These are phyloP conservation scores for Arbacia lixula DNA, from an alignment of 53 echinoderm and acorn worm genomes.

Conservation along the genomic window DNA sequence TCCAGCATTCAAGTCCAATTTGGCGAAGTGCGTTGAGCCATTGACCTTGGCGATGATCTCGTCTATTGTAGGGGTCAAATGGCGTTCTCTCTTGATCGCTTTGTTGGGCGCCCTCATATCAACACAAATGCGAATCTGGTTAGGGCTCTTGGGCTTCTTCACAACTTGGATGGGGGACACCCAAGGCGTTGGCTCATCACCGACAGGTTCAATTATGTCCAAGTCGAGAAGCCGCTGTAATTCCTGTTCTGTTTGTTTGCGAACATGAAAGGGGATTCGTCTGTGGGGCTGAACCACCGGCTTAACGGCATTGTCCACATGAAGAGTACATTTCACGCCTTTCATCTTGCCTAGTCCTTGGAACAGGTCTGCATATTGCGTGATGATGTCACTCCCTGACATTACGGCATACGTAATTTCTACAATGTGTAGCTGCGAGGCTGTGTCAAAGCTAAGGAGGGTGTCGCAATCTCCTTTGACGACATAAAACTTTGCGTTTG, in stretches of 20 bases:
- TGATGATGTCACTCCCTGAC: constrained; percentile 4
- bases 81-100: constrained; percentile 65
- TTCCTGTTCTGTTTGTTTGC: constrained; percentile 62
- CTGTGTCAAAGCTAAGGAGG: constrained; percentile 42
- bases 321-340: constrained; percentile 59
- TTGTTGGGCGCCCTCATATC: constrained; percentile 62
- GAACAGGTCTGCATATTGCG: constrained; percentile 57
- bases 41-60: constrained; percentile 64
- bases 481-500: too few relatives aligned
- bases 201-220: constrained; percentile 76
- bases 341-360: constrained; percentile 65
- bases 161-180: constrained; percentile 71
- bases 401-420: not conserved
- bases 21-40: constrained; percentile 55
- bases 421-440: constrained; percentile 19
- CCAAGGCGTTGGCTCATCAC: constrained; percentile 63
- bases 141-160: constrained; percentile 47
- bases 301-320: constrained; percentile 59
- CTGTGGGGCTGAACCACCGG: constrained; percentile 72
- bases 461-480: too few relatives aligned
- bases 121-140: constrained; percentile 41
- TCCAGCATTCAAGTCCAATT: constrained; percentile 62
- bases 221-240: constrained; percentile 48
- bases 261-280: constrained; percentile 70
- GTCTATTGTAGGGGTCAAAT: constrained; percentile 64